A percentile compares a stretch with the other conserved stretches of the same genome.
Conservation (phyloP, 2,888 invertebrate genomes). For the Nemotelus nigrinus region DNA sequence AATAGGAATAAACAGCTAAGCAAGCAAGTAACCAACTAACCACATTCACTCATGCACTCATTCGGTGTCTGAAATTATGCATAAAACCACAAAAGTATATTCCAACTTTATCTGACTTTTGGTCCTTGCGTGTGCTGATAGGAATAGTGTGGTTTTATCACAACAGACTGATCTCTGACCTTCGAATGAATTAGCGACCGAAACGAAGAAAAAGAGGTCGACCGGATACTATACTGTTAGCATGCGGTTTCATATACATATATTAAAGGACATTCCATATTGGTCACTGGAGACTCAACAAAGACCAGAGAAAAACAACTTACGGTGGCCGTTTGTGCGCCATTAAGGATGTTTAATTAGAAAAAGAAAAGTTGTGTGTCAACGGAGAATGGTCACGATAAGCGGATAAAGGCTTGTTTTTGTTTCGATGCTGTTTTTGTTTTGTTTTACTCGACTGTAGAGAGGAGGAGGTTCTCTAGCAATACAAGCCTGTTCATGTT, state of each 20-base stretch:
- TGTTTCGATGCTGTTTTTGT: no score
- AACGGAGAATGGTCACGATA: no score
- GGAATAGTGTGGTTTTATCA: not conserved
- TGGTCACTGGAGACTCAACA: conserved; percentile 22
- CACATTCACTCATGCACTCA: not conserved
- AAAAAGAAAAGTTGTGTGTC: not conserved
- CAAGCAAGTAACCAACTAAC: not conserved
- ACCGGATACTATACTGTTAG: no score
- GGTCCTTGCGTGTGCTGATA: not conserved
- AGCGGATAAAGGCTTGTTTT: no score
- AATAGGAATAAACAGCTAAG: no score
- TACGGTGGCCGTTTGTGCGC: conserved; percentile 23
- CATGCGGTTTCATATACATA: no score
- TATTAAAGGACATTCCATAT: conserved; percentile 15
- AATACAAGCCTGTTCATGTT: no score
- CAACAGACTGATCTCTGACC: conserved; percentile 2
- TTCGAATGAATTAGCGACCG: not conserved
- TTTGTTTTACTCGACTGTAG: no score
- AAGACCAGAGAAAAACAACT: conserved; percentile 23
- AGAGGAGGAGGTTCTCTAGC: no score
- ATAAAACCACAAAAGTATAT: conserved; percentile 37
- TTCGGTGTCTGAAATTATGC: not conserved
- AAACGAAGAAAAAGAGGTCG: no score
- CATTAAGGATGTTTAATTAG: conserved; percentile 39
- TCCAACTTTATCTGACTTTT: conserved; percentile 21